Base-by-base conservation (phyloP, 2,888 invertebrate species). In the Pocota personata region DNA sequence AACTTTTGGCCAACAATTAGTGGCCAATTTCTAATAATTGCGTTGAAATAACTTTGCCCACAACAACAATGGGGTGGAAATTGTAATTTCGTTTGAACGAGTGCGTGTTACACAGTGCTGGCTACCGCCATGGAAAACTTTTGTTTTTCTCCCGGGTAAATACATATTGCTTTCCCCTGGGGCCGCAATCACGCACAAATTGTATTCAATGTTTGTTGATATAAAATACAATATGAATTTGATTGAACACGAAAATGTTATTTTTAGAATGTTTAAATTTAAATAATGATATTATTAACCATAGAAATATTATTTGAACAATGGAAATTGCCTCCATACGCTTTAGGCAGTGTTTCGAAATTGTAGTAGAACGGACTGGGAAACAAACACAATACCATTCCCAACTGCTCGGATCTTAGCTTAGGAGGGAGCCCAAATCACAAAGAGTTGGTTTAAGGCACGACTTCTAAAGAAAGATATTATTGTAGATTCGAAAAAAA, bases 11-110 rank as follows among this genome's bases (percentile, higher is more conserved):
- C 27, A 37, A 24, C 52, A 55, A 55, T 69, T 69, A 55, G 52
- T 14, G 67, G 10, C 52, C 67, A 21, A 67, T 52, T 57, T 27
- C 55, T 43, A 32, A 43, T 57, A 69, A 46, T 57, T 69, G 57
- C 57, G 27, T 57, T 43, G 30, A 57, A 69, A 43, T 21, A 57
- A 32, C 32, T 57, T 43, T 43, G 7, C 5, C 30, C 43, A n/a
- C 48, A 19, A 43, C 5, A 1, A 12, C 7, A 1, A 1, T 12
- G 19, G 55, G 43, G n/a, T 30, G 6, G n/a, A n/a, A 12, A 21
- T n/a, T 19, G 10, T 27, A 27, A 37, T 50, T 72, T 37, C 8
- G 7, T 24, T 60, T 4, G 0, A 16, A 6, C n/a, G n/a, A 3
- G n/a, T 72, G 50, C 60, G 50, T 72, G 46, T 27, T 35, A 12